These are phyloP conservation scores for Octodonta nipae DNA, from an alignment of 2,888 invertebrate genomes.

Conservation along the genomic window DNA sequence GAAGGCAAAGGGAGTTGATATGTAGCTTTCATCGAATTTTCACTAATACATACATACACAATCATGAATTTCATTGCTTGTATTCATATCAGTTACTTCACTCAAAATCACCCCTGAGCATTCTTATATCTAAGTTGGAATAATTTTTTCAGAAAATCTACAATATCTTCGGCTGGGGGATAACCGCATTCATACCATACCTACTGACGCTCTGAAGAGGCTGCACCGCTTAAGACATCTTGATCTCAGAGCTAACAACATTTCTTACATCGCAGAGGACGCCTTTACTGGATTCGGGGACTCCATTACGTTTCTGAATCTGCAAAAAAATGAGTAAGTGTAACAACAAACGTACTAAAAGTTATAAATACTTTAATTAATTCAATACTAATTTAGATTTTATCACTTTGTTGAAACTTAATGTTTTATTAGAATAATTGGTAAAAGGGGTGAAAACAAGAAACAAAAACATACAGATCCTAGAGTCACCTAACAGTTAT, in stretches of 20 bases:
- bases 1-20: too few relatives aligned
- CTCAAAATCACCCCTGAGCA: too few relatives aligned
- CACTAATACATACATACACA: too few relatives aligned
- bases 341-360: not conserved
- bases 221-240: constrained; percentile 77
- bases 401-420: not conserved
- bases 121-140: too few relatives aligned
- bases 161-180: constrained; percentile 81
- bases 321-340: constrained; percentile 82
- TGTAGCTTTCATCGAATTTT: too few relatives aligned
- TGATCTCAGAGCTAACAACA: constrained; percentile 78
- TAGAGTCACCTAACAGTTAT: too few relatives aligned
- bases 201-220: constrained; percentile 69
- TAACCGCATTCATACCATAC: constrained; percentile 74
- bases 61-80: too few relatives aligned
- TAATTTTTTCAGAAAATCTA: constrained; percentile 54
- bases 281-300: constrained; percentile 81
- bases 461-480: too few relatives aligned
- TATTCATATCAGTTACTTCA: too few relatives aligned
- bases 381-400: not conserved
- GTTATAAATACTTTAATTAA: not conserved
- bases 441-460: too few relatives aligned
- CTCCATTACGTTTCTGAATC: constrained; percentile 80
- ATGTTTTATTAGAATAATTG: too few relatives aligned
- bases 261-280: constrained; percentile 68